Percentiles rank a stretch among this genome's conserved stretches.
These are phyloP conservation scores for Cecidostiba fungosa DNA, from an alignment of 2,888 invertebrate species.

Conservation along the genomic window DNA sequence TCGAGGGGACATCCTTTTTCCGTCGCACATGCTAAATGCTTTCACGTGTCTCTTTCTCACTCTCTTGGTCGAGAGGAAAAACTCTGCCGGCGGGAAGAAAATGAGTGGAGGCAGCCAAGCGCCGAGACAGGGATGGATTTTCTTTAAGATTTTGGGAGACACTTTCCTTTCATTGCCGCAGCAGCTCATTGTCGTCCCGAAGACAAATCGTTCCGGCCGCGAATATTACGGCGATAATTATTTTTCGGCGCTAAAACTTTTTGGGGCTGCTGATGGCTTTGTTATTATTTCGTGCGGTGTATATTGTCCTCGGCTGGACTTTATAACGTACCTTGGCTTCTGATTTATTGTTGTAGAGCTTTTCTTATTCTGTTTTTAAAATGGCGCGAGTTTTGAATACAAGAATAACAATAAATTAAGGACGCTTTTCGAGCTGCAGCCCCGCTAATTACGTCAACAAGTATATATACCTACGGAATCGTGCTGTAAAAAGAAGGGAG, in stretches of 20 bases:
- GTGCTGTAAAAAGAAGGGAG: neutral
- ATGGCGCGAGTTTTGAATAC: no score
- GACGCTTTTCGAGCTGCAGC: neutral
- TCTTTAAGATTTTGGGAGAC: slow-evolving; percentile 3
- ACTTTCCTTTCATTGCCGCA: slow-evolving; percentile 1
- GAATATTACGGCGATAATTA: slow-evolving; percentile 13
- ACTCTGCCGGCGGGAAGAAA: slow-evolving; percentile 26
- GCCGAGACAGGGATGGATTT: neutral
- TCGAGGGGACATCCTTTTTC: slow-evolving; percentile 42
- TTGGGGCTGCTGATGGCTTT: neutral
- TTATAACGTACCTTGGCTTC: neutral
- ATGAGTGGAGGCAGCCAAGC: neutral
- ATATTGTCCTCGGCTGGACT: neutral
- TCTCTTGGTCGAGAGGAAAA: neutral
- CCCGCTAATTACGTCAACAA: neutral
- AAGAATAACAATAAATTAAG: no score
- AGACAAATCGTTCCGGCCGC: neutral
- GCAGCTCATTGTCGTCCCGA: neutral
- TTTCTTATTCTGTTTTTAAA: no score
- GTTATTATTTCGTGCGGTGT: neutral
- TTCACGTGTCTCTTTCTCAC: slow-evolving; percentile 65
- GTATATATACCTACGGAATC: neutral
- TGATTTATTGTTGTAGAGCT: neutral
- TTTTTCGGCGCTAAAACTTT: neutral
- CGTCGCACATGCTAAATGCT: slow-evolving; percentile 66